Base-by-base conservation (phyloP, 2,888 invertebrate genomes). In the Apomyelois bistriatella region DNA sequence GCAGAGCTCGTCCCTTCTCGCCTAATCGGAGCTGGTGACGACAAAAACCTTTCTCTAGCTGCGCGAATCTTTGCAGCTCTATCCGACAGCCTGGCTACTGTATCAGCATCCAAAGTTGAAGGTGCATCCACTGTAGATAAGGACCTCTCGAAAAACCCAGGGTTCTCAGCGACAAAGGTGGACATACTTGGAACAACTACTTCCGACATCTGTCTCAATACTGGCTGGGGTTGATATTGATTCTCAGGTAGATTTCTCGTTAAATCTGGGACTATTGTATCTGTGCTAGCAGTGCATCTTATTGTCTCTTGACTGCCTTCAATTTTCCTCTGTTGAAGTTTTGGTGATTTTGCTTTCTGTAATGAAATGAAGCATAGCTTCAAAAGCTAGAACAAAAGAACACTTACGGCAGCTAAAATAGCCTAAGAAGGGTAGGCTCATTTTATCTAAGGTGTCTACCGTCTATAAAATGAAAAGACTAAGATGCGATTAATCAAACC, bases 11-110 rank as follows among this genome's bases (percentile, higher is more conserved):
- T 89, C 0, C 87, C 87, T 53, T 89, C 88, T 36, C 86, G 66
- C 57, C 89, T 76, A 78, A 88, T 85, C 0, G 85, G 77, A 10
- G 74, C 75, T n/a, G 85, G 78, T 0, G 91, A 87, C 0, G 92
- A 86, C 9, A 96, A 72, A 63, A 96, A 96, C 60, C 93, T 93
- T 63, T 95, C 95, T 66, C 94, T 94, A 0, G 96, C 95, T 54
- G 91, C 92, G 60, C 93, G 91, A 8, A 95, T 80, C 58, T 92
- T 93, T n/a, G 91, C 86, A 0, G 94, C 93, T 55, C 89, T 76
- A 41, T 88, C 89, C 0, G 89, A 62, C 87, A 90, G 61, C 79
- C 82, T 64, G 72, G 89, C 43, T 73, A 72, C 55, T 28, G 68
- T 62, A 15, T 74, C 77, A 17, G 72, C 59, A 13, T 84, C 79